Percentiles rank a stretch among this genome's conserved stretches.
Conservation (phyloP, 2,888 invertebrate species). For the Capitulum mitella region DNA sequence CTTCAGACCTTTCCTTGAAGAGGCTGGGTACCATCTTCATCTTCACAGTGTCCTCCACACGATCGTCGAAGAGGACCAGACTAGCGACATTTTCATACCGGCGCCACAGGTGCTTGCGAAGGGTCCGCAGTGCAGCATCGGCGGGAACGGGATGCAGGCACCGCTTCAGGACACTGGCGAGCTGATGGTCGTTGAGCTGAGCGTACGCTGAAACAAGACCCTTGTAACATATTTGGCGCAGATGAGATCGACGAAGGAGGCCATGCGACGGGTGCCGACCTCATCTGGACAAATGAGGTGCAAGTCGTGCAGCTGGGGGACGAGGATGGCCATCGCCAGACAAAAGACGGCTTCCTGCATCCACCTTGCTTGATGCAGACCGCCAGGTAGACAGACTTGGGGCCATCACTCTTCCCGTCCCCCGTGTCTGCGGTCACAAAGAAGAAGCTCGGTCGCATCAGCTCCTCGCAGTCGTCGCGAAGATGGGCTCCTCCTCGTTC, state of each 20-base stretch:
- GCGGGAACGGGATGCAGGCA: background rate
- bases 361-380: background rate
- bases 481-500: background rate
- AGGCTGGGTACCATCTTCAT: too few species aligned
- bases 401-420: background rate
- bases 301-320: background rate
- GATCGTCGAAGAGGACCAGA: too few species aligned
- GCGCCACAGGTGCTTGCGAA: too few species aligned
- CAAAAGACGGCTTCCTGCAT: background rate
- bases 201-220: too few species aligned
- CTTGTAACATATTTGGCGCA: too few species aligned
- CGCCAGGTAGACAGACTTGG: background rate
- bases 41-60: too few species aligned
- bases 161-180: background rate
- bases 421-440: background rate
- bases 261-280: background rate
- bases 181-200: too few species aligned
- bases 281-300: background rate
- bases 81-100: too few species aligned
- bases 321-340: background rate
- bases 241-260: background rate
- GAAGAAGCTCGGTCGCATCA: background rate
- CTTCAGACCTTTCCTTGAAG: too few species aligned
- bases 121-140: too few species aligned
- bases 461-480: constrained; percentile 1